phyloP scores from a whole-genome alignment of 2,113 vertebrate genomes.

The Lagopus leucura region DNA sequence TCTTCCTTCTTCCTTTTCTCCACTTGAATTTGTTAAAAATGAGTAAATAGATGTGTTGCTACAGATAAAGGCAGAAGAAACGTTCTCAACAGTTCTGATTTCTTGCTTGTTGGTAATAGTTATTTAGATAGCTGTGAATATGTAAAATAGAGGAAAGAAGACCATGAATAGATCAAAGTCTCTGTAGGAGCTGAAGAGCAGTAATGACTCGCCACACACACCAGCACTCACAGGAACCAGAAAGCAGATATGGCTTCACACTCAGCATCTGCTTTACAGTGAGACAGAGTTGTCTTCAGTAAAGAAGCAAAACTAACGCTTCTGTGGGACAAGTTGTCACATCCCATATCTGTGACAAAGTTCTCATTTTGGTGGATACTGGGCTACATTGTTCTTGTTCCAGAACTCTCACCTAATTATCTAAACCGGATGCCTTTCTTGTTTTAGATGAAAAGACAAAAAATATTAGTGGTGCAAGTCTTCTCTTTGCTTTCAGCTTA shows the following conservation, averaged over 20 bases:
- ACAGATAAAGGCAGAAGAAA: not conserved
- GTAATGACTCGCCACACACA: not conserved
- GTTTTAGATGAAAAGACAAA: not conserved
- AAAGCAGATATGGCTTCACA: not conserved
- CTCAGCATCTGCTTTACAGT: not conserved
- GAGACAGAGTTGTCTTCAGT: not conserved
- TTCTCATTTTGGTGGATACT: not conserved
- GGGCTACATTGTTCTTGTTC: not conserved
- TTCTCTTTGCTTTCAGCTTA: not conserved
- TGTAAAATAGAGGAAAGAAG: not conserved
- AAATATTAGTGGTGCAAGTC: not conserved
- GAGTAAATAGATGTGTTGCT: not conserved
- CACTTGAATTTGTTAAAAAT: not conserved
- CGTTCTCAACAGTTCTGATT: not conserved
- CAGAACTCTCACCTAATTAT: not conserved
- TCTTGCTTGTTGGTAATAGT: not conserved
- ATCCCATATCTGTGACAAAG: not conserved
- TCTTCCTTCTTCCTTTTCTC: accelerated
- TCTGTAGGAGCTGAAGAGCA: not conserved
- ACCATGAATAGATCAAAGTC: not conserved
- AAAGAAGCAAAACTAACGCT: not conserved
- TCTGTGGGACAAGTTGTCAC: not conserved
- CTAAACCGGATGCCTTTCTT: not conserved
- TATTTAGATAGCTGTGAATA: not conserved
- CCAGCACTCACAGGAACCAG: not conserved